phyloP scores from a whole-genome alignment of 2,797 vertebrate genomes.

The Sebastiscus tertius region DNA sequence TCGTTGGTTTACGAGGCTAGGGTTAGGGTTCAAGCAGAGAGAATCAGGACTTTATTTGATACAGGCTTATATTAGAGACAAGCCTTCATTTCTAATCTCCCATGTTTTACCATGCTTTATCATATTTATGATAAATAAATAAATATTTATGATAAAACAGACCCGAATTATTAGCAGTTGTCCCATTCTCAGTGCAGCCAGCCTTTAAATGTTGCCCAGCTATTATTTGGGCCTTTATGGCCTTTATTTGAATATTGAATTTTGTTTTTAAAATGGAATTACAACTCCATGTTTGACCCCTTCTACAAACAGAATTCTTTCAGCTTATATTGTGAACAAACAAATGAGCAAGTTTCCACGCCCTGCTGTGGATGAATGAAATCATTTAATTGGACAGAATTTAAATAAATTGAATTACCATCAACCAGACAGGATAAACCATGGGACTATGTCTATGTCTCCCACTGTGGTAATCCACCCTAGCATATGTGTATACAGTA shows the following conservation, averaged over 20 bases:
- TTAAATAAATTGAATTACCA: not conserved
- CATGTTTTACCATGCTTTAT: no score
- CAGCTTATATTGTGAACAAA: not conserved
- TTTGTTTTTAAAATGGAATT: not conserved
- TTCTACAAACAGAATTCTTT: not conserved
- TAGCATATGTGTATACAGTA: not conserved
- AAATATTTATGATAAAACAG: no score
- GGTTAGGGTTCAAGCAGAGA: no score
- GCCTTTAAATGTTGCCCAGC: rapidly evolving
- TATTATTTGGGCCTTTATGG: not conserved
- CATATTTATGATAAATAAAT: no score
- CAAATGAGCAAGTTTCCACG: not conserved
- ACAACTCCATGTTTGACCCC: not conserved
- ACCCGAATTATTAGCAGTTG: no score
- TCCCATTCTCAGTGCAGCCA: no score
- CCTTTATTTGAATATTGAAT: not conserved
- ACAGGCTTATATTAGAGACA: rapidly evolving
- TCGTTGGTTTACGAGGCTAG: no score
- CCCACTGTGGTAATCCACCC: not conserved
- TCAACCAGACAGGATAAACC: no score
- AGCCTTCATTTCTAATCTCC: no score
- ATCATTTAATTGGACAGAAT: not conserved
- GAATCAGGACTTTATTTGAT: no score
- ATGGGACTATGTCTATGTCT: not conserved
- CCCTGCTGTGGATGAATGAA: not conserved